Evolutionary conservation across 2,797 vertebrate genomes (phyloP).

Genomic region (Gorsachius magnificus): DNA sequence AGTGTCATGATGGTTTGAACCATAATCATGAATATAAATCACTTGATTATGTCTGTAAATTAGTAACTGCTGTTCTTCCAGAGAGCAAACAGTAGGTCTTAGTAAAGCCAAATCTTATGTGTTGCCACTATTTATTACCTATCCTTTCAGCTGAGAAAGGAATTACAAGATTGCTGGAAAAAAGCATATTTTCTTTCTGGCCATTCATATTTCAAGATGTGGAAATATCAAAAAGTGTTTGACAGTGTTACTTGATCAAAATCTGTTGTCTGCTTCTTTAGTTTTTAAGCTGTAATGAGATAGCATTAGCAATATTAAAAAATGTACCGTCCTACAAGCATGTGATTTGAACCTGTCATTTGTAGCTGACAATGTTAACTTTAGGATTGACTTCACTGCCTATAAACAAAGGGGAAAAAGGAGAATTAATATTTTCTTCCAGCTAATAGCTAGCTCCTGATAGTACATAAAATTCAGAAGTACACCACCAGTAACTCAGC

Average conservation of each 20-base stretch:
- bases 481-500: background rate
- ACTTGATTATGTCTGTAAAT: background rate
- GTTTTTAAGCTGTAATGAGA: background rate
- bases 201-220: background rate
- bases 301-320: background rate
- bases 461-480: background rate
- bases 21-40: conserved; percentile 2
- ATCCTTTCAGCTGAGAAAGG: background rate
- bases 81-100: background rate
- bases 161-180: background rate
- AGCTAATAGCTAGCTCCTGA: background rate
- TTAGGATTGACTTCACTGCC: background rate
- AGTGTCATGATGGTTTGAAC: background rate
- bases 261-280: background rate
- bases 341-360: background rate
- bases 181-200: background rate
- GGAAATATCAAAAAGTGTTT: background rate
- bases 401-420: background rate
- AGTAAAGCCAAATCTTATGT: background rate
- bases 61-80: conserved; percentile 1
- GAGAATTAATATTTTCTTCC: background rate
- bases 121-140: background rate
- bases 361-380: background rate
- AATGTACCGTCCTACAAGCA: background rate
- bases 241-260: background rate